A percentile compares a stretch with the other conserved stretches of the same genome.
Conservation (phyloP, 2,797 vertebrate genomes). For the Parauchenoglanis punctatus region DNA sequence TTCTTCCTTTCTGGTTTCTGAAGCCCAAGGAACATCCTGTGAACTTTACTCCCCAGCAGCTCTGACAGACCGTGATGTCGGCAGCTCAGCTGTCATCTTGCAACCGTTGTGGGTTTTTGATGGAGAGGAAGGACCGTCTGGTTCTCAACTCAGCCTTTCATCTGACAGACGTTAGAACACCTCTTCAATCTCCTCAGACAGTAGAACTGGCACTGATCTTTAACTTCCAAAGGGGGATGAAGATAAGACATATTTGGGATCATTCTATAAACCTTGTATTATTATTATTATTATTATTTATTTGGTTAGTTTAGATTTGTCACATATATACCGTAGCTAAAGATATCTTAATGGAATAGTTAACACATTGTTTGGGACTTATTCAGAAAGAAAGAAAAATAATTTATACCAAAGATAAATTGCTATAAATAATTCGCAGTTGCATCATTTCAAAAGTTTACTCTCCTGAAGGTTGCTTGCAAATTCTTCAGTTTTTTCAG, state of each 20-base stretch:
- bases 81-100: conserved; percentile 55
- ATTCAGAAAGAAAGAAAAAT: neutral
- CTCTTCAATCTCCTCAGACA: conserved; percentile 17
- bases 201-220: neutral
- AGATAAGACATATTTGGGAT: neutral
- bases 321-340: neutral
- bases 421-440: neutral
- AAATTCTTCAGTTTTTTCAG: neutral
- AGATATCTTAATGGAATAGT: neutral
- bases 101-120: conserved; percentile 38
- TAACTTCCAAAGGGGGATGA: neutral
- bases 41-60: conserved; percentile 14
- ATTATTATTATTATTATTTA: neutral
- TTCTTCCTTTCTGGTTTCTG: conserved; percentile 15
- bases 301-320: neutral
- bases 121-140: conserved; percentile 57
- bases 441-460: neutral
- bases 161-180: conserved; percentile 48
- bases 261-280: neutral
- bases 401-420: neutral
- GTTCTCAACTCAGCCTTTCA: conserved; percentile 54
- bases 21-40: conserved; percentile 4
- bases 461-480: neutral
- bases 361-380: neutral
- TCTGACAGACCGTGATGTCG: conserved; percentile 11